These are phyloP conservation scores for Drosophila yakuba DNA, from an alignment of 1,140 invertebrate genomes.

Conservation along the genomic window DNA sequence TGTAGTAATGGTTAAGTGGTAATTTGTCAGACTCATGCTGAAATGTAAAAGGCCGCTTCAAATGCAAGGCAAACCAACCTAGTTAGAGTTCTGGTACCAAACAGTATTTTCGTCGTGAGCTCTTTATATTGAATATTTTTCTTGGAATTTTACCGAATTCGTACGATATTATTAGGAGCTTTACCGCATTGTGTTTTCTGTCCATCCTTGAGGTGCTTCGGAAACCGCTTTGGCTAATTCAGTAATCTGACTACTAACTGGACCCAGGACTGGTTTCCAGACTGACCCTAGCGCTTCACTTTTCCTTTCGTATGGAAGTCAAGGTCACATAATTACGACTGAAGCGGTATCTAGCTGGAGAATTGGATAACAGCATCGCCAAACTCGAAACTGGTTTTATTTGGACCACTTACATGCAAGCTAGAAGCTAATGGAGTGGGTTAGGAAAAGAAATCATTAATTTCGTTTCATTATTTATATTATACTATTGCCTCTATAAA, in stretches of 20 bases:
- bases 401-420: not conserved
- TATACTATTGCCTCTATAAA: no score
- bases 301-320: slow-evolving; percentile 77
- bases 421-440: not conserved
- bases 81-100: no score
- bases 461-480: no score
- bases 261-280: slow-evolving; percentile 58
- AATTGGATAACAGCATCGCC: slow-evolving; percentile 24
- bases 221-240: no score
- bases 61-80: no score
- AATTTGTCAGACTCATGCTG: not conserved
- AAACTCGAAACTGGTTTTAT: slow-evolving; percentile 25
- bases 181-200: no score
- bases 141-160: no score
- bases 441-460: not conserved
- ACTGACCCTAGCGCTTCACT: slow-evolving; percentile 50
- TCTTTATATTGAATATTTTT: no score
- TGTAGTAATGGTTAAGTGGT: not conserved
- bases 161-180: no score
- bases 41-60: no score
- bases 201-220: no score
- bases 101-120: no score
- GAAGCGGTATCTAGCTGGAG: slow-evolving; percentile 4
- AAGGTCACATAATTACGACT: slow-evolving; percentile 56
- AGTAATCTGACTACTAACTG: not conserved